Conservation (phyloP, 2,797 vertebrate genomes). For the Ficedula albicollis region DNA sequence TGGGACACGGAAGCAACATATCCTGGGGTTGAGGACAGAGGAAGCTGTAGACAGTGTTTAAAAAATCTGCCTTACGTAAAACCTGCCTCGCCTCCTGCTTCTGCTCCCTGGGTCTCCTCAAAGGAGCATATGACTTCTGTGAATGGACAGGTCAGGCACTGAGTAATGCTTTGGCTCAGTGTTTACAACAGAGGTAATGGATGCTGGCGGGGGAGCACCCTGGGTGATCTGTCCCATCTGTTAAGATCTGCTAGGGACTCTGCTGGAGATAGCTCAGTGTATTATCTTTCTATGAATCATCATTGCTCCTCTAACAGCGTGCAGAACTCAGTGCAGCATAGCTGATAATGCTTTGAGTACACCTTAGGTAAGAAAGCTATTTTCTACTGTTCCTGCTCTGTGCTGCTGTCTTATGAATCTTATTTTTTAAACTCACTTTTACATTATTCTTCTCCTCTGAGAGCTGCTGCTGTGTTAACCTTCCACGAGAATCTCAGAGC, state of each 20-base stretch:
- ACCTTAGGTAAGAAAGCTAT: conserved; percentile 40
- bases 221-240: conserved; percentile 61
- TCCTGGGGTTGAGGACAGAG: conserved; percentile 29
- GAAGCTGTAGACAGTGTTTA: background rate
- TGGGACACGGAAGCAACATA: background rate
- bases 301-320: background rate
- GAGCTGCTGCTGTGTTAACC: background rate
- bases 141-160: conserved; percentile 60
- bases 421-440: background rate
- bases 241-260: conserved; percentile 6
- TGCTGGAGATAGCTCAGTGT: background rate
- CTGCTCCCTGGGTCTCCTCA: conserved; percentile 54
- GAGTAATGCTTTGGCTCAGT: conserved; percentile 61
- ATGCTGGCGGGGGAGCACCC: conserved; percentile 23
- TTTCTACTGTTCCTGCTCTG: conserved; percentile 6
- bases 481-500: background rate
- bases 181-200: conserved; percentile 55
- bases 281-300: conserved; percentile 66
- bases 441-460: background rate
- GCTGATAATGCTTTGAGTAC: background rate
- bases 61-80: conserved; percentile 46
- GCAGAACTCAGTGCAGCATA: conserved; percentile 10
- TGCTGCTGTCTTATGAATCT: background rate
- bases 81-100: conserved; percentile 47
- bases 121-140: conserved; percentile 67